phyloP scores from a whole-genome alignment of 2,888 invertebrate genomes.

The Habrosyne pyritoides region DNA sequence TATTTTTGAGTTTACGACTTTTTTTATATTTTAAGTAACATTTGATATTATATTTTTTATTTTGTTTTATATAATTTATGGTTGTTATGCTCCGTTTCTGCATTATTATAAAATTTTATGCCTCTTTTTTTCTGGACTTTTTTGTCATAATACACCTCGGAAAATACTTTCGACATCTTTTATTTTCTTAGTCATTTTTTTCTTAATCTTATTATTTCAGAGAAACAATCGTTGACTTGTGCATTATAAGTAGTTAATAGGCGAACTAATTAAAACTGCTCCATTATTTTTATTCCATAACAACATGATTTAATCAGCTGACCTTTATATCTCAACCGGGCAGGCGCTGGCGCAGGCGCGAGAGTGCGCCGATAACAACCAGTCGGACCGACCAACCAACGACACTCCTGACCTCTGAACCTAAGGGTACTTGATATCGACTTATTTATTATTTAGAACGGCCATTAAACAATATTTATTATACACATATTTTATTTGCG shows the following conservation, averaged over 20 bases:
- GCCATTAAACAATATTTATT: background rate
- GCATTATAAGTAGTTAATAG: background rate
- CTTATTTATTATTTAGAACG: constrained; percentile 7
- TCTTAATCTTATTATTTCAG: no score
- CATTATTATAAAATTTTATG: background rate
- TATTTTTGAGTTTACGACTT: constrained; percentile 6
- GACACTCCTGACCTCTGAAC: constrained; percentile 19
- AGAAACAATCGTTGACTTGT: no score
- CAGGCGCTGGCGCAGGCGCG: constrained; percentile 16
- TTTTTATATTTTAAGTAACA: constrained; percentile 3
- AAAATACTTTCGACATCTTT: no score
- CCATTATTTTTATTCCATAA: background rate
- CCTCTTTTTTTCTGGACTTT: no score
- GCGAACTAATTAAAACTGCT: background rate
- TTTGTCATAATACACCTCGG: no score
- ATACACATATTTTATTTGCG: background rate
- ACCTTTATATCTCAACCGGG: constrained; percentile 25
- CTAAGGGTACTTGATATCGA: constrained; percentile 15
- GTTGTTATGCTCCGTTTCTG: background rate
- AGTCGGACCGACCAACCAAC: constrained; percentile 17
- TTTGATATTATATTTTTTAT: constrained; percentile 3
- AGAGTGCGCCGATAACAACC: constrained; percentile 9
- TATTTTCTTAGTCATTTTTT: no score
- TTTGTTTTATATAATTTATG: background rate
- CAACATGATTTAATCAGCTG: background rate